phyloP scores from a whole-genome alignment of 2,113 vertebrate genomes.

The Leptosomus discolor region DNA sequence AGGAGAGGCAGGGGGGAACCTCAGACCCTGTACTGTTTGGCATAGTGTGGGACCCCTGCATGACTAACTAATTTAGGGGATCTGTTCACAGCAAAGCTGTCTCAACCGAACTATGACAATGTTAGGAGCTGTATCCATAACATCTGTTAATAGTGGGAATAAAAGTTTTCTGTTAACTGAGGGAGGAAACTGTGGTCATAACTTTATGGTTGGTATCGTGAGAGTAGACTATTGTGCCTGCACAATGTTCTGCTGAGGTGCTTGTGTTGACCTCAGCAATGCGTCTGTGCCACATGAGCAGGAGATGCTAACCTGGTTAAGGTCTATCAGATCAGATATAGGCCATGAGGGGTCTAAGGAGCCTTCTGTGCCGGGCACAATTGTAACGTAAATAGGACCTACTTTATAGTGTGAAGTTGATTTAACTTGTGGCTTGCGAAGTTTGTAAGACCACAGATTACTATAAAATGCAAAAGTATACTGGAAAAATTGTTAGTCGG shows the following conservation, averaged over 20 bases:
- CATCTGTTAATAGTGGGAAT: neutral
- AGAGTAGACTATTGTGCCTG: neutral
- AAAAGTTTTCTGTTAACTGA: neutral
- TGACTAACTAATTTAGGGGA: neutral
- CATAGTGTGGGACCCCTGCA: neutral
- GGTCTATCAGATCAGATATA: neutral
- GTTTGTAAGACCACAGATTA: neutral
- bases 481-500: neutral
- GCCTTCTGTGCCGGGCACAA: neutral
- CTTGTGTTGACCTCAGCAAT: neutral
- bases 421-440: neutral
- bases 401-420: neutral
- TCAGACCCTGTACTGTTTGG: neutral
- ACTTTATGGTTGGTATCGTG: neutral
- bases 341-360: neutral
- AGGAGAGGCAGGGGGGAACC: accelerated
- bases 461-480: neutral
- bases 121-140: neutral
- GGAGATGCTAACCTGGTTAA: neutral
- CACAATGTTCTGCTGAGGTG: neutral
- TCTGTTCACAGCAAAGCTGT: neutral
- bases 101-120: neutral
- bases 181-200: neutral
- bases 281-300: neutral
- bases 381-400: neutral